Percentiles rank a stretch among this genome's conserved stretches.
Evolutionary conservation across 2,888 invertebrate genomes (phyloP).

Genomic region (Pristionchus exspectatus): DNA sequence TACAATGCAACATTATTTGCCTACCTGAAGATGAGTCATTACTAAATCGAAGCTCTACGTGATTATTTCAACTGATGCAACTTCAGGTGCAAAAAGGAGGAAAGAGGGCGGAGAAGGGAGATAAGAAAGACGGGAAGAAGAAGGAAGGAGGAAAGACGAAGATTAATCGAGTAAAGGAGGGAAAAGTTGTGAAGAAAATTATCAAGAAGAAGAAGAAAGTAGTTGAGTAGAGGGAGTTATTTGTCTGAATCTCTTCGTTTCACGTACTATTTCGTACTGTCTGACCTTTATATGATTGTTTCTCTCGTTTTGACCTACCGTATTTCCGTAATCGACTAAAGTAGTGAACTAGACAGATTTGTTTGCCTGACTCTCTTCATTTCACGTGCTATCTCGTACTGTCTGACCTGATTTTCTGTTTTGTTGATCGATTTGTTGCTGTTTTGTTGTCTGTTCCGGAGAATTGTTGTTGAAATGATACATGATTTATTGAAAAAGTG

Average conservation of each 20-base stretch:
- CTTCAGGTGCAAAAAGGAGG: background rate
- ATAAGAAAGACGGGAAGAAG: background rate
- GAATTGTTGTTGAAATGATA: background rate
- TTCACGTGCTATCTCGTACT: too few species aligned
- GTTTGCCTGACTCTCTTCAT: too few species aligned
- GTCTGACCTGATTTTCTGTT: background rate
- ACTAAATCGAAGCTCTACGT: too few species aligned
- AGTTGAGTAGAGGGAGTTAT: background rate
- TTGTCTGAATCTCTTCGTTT: background rate
- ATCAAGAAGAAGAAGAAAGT: background rate
- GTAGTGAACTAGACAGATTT: too few species aligned
- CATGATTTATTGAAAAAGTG: too few species aligned
- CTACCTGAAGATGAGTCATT: too few species aligned
- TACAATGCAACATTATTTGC: too few species aligned
- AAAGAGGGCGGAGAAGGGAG: background rate
- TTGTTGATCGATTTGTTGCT: constrained; percentile 8
- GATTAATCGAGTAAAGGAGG: background rate
- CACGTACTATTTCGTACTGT: too few species aligned
- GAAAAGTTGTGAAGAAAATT: background rate
- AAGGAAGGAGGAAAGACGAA: constrained; percentile 3
- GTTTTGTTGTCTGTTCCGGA: background rate
- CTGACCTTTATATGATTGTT: too few species aligned
- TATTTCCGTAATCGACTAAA: too few species aligned
- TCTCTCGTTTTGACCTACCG: too few species aligned
- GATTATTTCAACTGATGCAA: too few species aligned